Evolutionary conservation across 2,797 vertebrate genomes (phyloP), one percentile per base, ranked within the genome.

Genomic region (Xyrichtys novacula): DNA sequence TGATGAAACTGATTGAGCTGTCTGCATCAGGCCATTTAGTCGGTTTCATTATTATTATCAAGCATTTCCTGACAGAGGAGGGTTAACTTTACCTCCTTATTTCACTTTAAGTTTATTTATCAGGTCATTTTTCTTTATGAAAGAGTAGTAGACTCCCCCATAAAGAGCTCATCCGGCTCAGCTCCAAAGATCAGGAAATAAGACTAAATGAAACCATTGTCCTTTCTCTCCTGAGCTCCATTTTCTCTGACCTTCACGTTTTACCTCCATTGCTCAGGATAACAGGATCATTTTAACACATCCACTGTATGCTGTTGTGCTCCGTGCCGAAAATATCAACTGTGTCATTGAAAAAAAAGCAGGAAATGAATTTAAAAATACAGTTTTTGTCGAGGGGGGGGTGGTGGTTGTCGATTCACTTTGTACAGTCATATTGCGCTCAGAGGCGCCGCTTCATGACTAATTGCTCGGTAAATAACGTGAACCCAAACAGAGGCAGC

Each of bases 401-500:
- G 46, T 39, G 53, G 60, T 40, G 48, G 73, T 57, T 17, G 63
- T 48, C 74, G 38, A 1, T n/a, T 67, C 68, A 62, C 38, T 74
- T 71, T 54, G 54, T 48, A 39, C 54, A 57, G 54, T 79, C 69
- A 55, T 32, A 11, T 31, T 42, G 31, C 40, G 26, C 74, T 78
- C 63, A 23, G 6, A 56, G 65, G 55, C 43, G 0, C 29, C 11
- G 68, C 77, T 77, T 65, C 22, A 23, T 19, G 59, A 29, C 69
- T 86, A 82, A 86, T 83, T 78, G 66, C 80, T 76, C 36, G 2
- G 73, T 81, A 66, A 85, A 78, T 80, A 76, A 56, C 1, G 20
- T 61, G 69, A 74, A 80, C 32, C 69, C 69, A 76, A 76, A 80
- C 80, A 73, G 28, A 80, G 72, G 65, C 86, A 85, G 84, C 82